Conservation (phyloP, 2,888 invertebrate genomes). For the Thelaira solivaga region DNA sequence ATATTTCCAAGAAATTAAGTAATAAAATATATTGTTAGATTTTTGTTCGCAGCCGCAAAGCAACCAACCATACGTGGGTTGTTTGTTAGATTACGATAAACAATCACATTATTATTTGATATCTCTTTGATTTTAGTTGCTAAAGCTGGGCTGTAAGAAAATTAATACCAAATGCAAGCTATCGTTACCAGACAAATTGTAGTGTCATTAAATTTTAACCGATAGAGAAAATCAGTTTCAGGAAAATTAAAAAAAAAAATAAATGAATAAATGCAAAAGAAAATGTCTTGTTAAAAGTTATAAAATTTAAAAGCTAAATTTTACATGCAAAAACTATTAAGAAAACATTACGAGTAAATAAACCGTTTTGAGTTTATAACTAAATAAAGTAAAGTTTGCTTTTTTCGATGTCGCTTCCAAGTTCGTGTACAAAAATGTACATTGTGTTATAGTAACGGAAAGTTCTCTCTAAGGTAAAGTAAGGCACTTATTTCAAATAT, state of each 20-base stretch:
- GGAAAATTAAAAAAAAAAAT: background rate
- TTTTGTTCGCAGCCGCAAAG: slow-evolving; percentile 28
- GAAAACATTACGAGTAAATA: too few relatives aligned
- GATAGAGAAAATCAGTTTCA: background rate
- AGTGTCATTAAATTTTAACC: slow-evolving; percentile 16
- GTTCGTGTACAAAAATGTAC: too few relatives aligned
- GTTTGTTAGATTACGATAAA: slow-evolving; percentile 32
- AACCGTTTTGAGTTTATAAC: too few relatives aligned
- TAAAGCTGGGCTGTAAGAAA: background rate
- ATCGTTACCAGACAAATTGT: background rate
- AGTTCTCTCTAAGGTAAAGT: too few relatives aligned
- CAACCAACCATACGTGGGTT: slow-evolving; percentile 39
- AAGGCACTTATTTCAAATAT: too few relatives aligned
- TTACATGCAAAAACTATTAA: too few relatives aligned
- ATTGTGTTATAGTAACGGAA: too few relatives aligned
- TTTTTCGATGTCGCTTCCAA: too few relatives aligned
- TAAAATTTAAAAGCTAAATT: too few relatives aligned
- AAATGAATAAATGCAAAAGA: too few relatives aligned
- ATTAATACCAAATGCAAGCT: slow-evolving; percentile 27
- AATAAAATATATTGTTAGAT: slow-evolving; percentile 49
- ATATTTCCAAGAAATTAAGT: slow-evolving; percentile 57
- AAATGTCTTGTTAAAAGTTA: too few relatives aligned
- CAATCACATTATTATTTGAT: slow-evolving; percentile 23
- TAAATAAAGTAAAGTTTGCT: too few relatives aligned
- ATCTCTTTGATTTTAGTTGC: background rate